phyloP scores from a whole-genome alignment of 2,113 vertebrate genomes.

The Taurulus bubalis region DNA sequence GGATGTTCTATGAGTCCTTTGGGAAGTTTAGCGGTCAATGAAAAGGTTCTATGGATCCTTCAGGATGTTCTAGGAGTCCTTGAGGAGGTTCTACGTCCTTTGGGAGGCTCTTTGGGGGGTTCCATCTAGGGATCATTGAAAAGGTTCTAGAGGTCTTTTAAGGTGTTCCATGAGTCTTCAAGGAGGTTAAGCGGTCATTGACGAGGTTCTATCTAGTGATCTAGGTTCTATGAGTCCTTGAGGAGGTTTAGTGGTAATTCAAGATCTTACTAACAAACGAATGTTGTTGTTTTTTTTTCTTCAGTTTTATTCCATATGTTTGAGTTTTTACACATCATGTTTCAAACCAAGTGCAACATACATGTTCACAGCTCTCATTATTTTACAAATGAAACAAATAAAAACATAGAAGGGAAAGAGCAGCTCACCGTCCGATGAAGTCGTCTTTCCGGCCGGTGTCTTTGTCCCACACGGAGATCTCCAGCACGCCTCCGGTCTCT shows the following conservation, averaged over 20 bases:
- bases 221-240: neutral
- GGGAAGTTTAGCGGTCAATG: neutral
- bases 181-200: neutral
- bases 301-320: no score
- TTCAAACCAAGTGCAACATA: no score
- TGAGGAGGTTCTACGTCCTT: neutral
- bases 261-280: neutral
- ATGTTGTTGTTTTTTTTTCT: neutral
- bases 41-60: neutral
- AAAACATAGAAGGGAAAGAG: neutral
- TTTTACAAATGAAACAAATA: neutral
- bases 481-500: constrained; percentile 89
- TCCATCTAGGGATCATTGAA: neutral
- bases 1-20: neutral
- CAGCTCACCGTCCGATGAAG: constrained; percentile 93
- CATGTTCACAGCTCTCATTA: neutral
- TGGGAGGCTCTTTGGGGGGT: neutral
- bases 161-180: neutral
- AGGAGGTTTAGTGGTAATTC: neutral
- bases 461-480: constrained; percentile 95
- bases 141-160: neutral
- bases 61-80: no score
- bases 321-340: neutral
- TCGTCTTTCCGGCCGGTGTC: constrained; percentile 93
- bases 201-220: neutral